phyloP scores from a whole-genome alignment of 2,113 vertebrate genomes.

The Amphiprion percula region DNA sequence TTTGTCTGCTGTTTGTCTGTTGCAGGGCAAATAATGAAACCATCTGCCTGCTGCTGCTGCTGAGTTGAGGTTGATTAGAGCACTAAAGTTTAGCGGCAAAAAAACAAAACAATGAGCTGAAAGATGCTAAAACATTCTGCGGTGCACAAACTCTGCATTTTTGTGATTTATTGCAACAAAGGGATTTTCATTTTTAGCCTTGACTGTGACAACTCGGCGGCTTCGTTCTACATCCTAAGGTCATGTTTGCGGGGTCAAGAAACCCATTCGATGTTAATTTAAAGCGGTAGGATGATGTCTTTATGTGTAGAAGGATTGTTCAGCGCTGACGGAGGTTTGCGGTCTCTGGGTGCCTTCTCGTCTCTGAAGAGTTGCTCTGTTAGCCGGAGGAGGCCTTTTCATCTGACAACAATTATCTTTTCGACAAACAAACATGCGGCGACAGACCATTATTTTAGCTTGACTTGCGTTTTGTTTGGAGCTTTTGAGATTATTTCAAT shows the following conservation, averaged over 20 bases:
- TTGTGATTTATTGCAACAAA: slow-evolving; percentile 25
- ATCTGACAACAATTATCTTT: slow-evolving; percentile 77
- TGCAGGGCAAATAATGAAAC: not conserved
- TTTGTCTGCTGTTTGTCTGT: not conserved
- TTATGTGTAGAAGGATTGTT: slow-evolving; percentile 41
- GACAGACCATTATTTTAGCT: slow-evolving; percentile 73
- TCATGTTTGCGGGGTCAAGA: slow-evolving; percentile 47
- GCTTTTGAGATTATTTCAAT: slow-evolving; percentile 41
- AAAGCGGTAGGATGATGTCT: slow-evolving; percentile 55
- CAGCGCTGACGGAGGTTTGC: slow-evolving; percentile 44
- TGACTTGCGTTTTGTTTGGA: slow-evolving; percentile 39
- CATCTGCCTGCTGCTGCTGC: not conserved
- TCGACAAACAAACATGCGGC: slow-evolving; percentile 67
- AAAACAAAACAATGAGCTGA: slow-evolving; percentile 2
- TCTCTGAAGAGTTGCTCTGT: slow-evolving; percentile 47
- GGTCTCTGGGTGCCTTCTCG: slow-evolving; percentile 26
- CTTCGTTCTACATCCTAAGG: slow-evolving; percentile 16
- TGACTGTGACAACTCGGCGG: slow-evolving; percentile 6
- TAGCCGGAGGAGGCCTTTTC: slow-evolving; percentile 54
- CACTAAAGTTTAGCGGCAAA: not conserved
- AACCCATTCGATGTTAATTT: slow-evolving; percentile 45
- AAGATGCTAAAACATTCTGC: not conserved
- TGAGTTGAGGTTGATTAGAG: not conserved
- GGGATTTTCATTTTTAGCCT: slow-evolving; percentile 37
- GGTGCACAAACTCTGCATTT: not conserved